These are phyloP conservation scores for Xiphophorus hellerii DNA, from an alignment of 2,113 vertebrate species.

Conservation along the genomic window DNA sequence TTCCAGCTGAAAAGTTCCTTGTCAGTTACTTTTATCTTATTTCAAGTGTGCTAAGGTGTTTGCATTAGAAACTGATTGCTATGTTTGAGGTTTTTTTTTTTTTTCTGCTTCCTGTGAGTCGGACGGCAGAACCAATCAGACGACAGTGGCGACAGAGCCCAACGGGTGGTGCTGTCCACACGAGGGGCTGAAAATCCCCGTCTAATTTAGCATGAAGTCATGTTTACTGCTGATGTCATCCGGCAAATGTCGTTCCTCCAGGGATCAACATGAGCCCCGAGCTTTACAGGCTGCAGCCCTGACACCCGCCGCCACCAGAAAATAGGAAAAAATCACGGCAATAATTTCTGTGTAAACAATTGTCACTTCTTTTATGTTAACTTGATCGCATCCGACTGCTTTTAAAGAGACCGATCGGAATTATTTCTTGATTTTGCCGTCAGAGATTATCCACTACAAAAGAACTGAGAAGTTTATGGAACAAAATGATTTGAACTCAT, in stretches of 20 bases:
- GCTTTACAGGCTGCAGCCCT: background rate
- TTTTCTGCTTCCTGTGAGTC: background rate
- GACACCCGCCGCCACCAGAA: background rate
- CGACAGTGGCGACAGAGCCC: slow-evolving; percentile 19
- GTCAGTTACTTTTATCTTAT: too few species aligned
- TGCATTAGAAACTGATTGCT: too few species aligned
- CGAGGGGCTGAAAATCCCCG: slow-evolving; percentile 46
- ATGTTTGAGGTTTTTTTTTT: too few species aligned
- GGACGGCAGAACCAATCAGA: background rate
- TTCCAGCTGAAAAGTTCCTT: too few species aligned
- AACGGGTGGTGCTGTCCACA: slow-evolving; percentile 31
- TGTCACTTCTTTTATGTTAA: background rate
- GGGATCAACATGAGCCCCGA: background rate
- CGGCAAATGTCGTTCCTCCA: background rate
- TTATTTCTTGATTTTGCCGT: background rate
- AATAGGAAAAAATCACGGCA: background rate
- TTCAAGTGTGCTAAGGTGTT: too few species aligned
- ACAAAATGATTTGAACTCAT: background rate
- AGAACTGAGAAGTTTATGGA: background rate
- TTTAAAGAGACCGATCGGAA: background rate
- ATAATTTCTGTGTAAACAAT: background rate
- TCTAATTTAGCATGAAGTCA: slow-evolving; percentile 33
- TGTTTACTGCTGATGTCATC: background rate
- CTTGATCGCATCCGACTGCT: background rate
- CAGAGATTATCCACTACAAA: background rate